Base-by-base conservation (phyloP, 2,797 vertebrate species). In the Salarias fasciatus region DNA sequence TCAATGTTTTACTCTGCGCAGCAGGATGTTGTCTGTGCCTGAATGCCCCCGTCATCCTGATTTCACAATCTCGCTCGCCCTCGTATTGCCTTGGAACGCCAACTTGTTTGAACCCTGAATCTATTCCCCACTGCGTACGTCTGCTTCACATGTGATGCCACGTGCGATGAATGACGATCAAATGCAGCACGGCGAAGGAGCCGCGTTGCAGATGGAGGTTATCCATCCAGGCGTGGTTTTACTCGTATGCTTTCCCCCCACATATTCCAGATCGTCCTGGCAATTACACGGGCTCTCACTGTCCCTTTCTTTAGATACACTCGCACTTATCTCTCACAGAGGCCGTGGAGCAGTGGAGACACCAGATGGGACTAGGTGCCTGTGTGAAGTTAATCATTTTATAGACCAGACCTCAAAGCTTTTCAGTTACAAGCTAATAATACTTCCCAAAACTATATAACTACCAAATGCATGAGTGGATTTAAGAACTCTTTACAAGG, bases 341-440 rank as follows among this genome's bases (percentile, higher is more conserved):
- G 46, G 69, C 62, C 66, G 65, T 15, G 46, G 77, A 46, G 47
- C 13, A 43, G 36, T 51, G 58, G 51, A 15, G 64, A 51, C 36
- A 51, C 72, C 72, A 86, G 68, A 77, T 77, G 73, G 74, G 74
- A 75, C 54, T 62, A 53, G 48, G 73, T 82, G 84, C 13, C 49
- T 55, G 47, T 55, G 63, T 80, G 42, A 83, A 72, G 68, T 86
- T 77, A 86, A 88, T 82, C 33, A 6, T 35, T 9, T 61, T 30
- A 67, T 24, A 24, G 18, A 24, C 18, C 18, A 24, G 24, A 47
- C 43, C 57, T 61, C 15, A 18, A 63, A 14, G 55, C 53, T 64
- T 55, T 60, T 40, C 29, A 67, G 36, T 30, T 56, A n/a, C 63
- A 29, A 67, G 43, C 54, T 47, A 55, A 63, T 70, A 64, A 57